phyloP scores from a whole-genome alignment of 2,797 vertebrate species.

The Thunnus albacares region DNA sequence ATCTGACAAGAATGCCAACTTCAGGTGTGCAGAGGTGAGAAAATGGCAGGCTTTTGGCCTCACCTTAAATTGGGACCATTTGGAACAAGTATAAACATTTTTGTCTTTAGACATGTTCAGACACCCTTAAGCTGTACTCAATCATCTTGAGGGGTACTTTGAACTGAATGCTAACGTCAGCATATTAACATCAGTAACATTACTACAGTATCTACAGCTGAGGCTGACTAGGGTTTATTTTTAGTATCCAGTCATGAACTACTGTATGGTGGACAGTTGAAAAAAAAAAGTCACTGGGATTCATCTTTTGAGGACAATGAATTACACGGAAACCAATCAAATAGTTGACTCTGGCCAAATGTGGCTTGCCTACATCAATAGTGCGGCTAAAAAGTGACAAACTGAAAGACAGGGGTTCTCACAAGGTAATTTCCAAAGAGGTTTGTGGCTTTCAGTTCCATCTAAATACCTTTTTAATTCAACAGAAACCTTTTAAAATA shows the following conservation, averaged over 20 bases:
- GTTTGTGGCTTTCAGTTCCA: background rate
- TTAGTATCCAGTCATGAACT: background rate
- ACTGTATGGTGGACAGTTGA: background rate
- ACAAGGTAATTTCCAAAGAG: too few relatives aligned
- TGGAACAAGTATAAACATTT: too few relatives aligned
- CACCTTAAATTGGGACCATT: background rate
- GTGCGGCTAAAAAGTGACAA: background rate
- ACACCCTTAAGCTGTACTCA: too few relatives aligned
- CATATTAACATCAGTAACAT: background rate
- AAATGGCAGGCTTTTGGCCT: too few relatives aligned
- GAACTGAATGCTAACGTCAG: background rate
- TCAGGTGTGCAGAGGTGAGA: too few relatives aligned
- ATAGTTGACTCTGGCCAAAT: background rate
- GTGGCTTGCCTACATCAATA: background rate
- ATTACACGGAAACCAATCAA: background rate
- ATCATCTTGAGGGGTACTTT: background rate
- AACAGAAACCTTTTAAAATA: slow-evolving; percentile 11
- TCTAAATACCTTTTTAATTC: background rate
- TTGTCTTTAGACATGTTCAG: too few relatives aligned
- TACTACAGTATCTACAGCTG: background rate
- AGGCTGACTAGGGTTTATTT: too few relatives aligned
- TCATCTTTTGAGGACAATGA: too few relatives aligned
- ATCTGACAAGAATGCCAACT: too few relatives aligned
- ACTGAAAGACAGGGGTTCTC: too few relatives aligned
- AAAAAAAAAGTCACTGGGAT: background rate